Base-by-base conservation (phyloP, 1,140 invertebrate species). In the Drosophila obscura region DNA sequence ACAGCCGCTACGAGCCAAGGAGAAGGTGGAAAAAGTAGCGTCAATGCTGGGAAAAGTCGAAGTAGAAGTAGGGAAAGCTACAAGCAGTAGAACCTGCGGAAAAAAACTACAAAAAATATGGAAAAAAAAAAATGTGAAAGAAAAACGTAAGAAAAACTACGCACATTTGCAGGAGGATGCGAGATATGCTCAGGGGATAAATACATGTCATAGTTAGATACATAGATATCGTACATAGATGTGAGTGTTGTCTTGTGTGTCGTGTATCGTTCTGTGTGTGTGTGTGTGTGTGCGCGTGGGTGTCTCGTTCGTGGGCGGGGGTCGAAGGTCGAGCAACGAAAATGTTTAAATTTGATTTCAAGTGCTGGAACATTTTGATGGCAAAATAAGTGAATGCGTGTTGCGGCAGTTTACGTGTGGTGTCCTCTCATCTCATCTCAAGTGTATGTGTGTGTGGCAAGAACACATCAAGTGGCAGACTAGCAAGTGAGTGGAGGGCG, bases 341-440 rank as follows among this genome's bases (percentile, higher is more conserved):
- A 63, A 72, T 88, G 82, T 87, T 87, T 88, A 87, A 82, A 87
- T 87, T 87, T 87, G 82, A 87, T 87, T 87, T 87, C 74, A 82
- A 87, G 83, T 76, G 71, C 83, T 75, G 58, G 66, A 39, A 11
- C 79, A 77, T 83, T 87, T 88, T 87, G 83, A 88, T 87, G 83
- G 79, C 79, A 24, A 88, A 79, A 88, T 88, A 87, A 87, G 83
- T 87, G 83, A 87, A 87, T 83, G 83, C 83, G 83, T 87, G 83
- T 76, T 83, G 78, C 61, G 78, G 69, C 78, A 52, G 65, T 77
- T 87, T 85, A 87, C 82, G 74, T 85, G 82, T 76, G 71, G 67
- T 79, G 35, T 11, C 9, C 31, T 11, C 9, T 4, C 31, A 19
- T n/a, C n/a, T n/a, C 7, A 2, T 13, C 9, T 11, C 11, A 39